A percentile compares a stretch with the other conserved stretches of the same genome.
phyloP scores from a whole-genome alignment of 2,888 invertebrate genomes.

The Harpalus rufipes region DNA sequence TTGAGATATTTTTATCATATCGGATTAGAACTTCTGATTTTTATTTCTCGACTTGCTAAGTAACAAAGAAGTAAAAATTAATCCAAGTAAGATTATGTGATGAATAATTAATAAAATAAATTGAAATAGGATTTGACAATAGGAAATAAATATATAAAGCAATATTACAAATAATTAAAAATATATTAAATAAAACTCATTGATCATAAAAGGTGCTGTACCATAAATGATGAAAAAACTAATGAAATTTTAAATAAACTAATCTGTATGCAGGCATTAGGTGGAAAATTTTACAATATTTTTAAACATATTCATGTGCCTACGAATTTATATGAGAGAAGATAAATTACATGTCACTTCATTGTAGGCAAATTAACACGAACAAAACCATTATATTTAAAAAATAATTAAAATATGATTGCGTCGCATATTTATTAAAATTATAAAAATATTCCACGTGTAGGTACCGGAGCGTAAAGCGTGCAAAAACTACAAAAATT shows the following conservation, averaged over 20 bases:
- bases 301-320: neutral
- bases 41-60: too few species aligned
- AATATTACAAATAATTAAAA: neutral
- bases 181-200: neutral
- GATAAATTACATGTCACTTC: conserved; percentile 6
- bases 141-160: neutral
- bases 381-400: conserved; percentile 25
- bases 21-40: too few species aligned
- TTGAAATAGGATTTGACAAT: neutral
- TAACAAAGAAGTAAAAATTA: too few species aligned
- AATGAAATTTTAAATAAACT: conserved; percentile 1
- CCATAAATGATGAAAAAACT: neutral
- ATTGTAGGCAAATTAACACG: neutral
- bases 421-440: conserved; percentile 36
- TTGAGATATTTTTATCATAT: too few species aligned
- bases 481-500: conserved; percentile 45
- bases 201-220: neutral
- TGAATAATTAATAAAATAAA: too few species aligned
- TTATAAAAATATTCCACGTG: conserved; percentile 46
- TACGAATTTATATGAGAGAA: neutral
- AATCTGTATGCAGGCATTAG: neutral
- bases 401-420: conserved; percentile 15
- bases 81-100: too few species aligned
- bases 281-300: conserved; percentile 6
- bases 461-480: conserved; percentile 29